Conservation (phyloP, 1,140 invertebrate genomes). For the Diorhabda sublineata region DNA sequence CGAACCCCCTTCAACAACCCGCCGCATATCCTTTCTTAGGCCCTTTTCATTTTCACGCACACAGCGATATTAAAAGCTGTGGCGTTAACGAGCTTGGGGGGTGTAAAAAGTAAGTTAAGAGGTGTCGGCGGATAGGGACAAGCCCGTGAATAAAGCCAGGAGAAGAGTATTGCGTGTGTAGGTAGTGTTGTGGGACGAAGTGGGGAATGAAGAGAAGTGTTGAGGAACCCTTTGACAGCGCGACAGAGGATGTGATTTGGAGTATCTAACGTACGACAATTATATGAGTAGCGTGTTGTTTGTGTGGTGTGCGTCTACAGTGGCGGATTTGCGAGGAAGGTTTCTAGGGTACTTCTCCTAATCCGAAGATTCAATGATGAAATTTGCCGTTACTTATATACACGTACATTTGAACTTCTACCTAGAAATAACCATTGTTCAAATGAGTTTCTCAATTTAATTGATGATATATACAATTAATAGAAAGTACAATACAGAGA, state of each 20-base stretch:
- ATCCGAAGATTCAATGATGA: no score
- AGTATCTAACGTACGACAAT: slow-evolving; percentile 34
- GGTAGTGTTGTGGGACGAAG: slow-evolving; percentile 11
- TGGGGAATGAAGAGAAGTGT: slow-evolving; percentile 7
- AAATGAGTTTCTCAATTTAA: no score
- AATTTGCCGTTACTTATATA: no score
- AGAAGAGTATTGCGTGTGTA: slow-evolving; percentile 3
- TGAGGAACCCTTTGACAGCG: slow-evolving; percentile 25
- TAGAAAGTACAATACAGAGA: no score
- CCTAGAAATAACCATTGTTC: no score
- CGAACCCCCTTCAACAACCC: not conserved
- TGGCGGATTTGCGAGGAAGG: not conserved
- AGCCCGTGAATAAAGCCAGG: slow-evolving; percentile 11
- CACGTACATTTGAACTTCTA: no score
- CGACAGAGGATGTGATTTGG: slow-evolving; percentile 29
- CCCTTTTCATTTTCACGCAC: slow-evolving; percentile 13
- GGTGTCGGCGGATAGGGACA: slow-evolving; percentile 14
- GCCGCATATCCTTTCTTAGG: slow-evolving; percentile 7
- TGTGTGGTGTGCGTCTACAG: slow-evolving; percentile 19
- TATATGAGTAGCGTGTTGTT: slow-evolving; percentile 24
- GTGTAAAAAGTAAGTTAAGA: slow-evolving; percentile 23
- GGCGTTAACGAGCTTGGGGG: slow-evolving; percentile 20
- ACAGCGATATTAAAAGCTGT: slow-evolving; percentile 19
- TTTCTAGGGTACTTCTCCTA: no score
- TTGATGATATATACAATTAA: no score